These are phyloP conservation scores for Helarctos malayanus DNA, from an alignment of 2,797 vertebrate genomes.

Conservation along the genomic window DNA sequence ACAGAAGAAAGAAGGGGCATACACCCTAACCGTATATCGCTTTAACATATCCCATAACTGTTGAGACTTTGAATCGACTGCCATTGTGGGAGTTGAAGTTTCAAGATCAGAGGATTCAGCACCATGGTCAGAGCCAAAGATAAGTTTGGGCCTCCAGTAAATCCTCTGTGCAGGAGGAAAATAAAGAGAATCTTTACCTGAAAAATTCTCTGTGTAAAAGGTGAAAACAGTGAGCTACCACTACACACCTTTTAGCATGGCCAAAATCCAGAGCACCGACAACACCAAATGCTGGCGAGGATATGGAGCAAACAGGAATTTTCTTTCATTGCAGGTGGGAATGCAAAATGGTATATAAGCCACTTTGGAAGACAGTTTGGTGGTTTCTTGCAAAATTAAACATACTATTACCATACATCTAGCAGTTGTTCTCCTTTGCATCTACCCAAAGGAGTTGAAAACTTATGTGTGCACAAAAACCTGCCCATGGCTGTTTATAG, in stretches of 20 bases:
- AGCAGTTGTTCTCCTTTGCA: not conserved
- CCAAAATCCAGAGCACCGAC: not conserved
- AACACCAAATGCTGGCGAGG: not conserved
- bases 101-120: slow-evolving; percentile 72
- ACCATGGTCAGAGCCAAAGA: slow-evolving; percentile 83
- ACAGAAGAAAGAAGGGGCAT: not conserved
- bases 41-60: not conserved
- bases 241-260: not conserved
- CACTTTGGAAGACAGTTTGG: not conserved
- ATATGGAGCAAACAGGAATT: no score
- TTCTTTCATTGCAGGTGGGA: not conserved
- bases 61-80: not conserved
- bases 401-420: not conserved
- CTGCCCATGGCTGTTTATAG: not conserved
- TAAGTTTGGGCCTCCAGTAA: not conserved
- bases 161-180: not conserved
- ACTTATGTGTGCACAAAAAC: not conserved
- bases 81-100: not conserved
- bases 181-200: not conserved
- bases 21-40: not conserved
- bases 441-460: not conserved
- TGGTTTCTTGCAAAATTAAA: not conserved
- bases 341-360: not conserved
- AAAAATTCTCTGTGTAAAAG: not conserved
- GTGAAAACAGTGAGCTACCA: not conserved